A percentile compares a stretch with the other conserved stretches of the same genome.
Evolutionary conservation across 2,888 invertebrate species (phyloP).

Genomic region (Yponomeuta malinellus): DNA sequence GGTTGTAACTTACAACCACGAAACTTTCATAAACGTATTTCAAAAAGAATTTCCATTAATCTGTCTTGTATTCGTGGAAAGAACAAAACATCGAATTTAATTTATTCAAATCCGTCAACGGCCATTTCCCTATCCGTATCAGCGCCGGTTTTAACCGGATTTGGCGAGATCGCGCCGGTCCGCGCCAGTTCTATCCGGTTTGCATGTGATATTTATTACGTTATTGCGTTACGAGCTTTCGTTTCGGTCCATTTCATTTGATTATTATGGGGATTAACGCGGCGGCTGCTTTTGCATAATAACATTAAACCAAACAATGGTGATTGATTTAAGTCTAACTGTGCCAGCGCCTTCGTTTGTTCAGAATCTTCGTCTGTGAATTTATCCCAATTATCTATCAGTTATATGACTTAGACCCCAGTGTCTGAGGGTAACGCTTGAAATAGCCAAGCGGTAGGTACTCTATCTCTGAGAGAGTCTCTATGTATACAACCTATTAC

Average conservation of each 20-base stretch:
- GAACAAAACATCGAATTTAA: background rate
- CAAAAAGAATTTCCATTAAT: background rate
- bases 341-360: too few species aligned
- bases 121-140: background rate
- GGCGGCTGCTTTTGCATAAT: background rate
- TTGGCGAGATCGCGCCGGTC: background rate
- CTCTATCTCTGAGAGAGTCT: too few species aligned
- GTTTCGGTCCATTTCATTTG: background rate
- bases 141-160: background rate
- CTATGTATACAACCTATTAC: too few species aligned
- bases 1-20: too few species aligned
- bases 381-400: too few species aligned
- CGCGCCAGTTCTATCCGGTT: background rate
- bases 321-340: too few species aligned
- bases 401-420: too few species aligned
- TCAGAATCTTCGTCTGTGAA: too few species aligned
- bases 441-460: too few species aligned
- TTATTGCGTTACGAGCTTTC: background rate
- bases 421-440: too few species aligned
- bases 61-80: background rate
- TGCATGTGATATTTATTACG: background rate
- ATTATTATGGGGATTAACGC: background rate
- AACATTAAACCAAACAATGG: background rate
- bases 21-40: too few species aligned
- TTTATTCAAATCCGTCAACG: background rate